A percentile compares a stretch with the other conserved stretches of the same genome.
phyloP scores from a whole-genome alignment of 2,113 vertebrate species.

The Pluvialis apricaria region DNA sequence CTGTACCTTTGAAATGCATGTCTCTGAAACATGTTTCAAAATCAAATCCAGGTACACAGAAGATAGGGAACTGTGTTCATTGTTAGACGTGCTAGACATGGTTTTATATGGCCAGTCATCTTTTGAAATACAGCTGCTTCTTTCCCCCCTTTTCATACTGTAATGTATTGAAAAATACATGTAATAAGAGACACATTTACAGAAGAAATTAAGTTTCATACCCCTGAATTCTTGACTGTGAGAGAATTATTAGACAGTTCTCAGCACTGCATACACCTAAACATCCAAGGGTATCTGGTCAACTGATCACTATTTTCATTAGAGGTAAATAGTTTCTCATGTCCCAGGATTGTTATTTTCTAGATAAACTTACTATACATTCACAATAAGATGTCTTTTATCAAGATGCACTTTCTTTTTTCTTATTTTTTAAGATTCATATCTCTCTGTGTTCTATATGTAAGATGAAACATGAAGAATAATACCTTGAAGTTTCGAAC shows the following conservation, averaged over 20 bases:
- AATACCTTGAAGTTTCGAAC: not conserved
- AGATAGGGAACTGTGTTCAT: not conserved
- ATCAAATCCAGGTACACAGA: not conserved
- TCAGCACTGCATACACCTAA: not conserved
- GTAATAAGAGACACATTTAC: not conserved
- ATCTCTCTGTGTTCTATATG: not conserved
- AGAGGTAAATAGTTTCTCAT: not conserved
- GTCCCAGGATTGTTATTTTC: not conserved
- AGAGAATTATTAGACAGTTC: not conserved
- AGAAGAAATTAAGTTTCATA: not conserved
- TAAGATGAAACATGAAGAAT: not conserved
- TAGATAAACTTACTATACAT: not conserved
- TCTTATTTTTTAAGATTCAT: not conserved
- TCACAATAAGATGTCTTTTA: not conserved
- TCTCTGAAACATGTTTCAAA: not conserved
- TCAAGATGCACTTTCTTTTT: not conserved
- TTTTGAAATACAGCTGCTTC: not conserved
- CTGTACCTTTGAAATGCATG: not conserved
- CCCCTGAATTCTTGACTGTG: not conserved
- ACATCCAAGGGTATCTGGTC: not conserved
- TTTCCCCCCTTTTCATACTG: not conserved
- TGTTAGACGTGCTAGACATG: not conserved
- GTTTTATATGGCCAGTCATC: not conserved
- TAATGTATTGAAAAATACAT: not conserved
- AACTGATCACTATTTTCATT: not conserved